Evolutionary conservation across 2,797 vertebrate species (phyloP).

Genomic region (Phaenicophaeus curvirostris): DNA sequence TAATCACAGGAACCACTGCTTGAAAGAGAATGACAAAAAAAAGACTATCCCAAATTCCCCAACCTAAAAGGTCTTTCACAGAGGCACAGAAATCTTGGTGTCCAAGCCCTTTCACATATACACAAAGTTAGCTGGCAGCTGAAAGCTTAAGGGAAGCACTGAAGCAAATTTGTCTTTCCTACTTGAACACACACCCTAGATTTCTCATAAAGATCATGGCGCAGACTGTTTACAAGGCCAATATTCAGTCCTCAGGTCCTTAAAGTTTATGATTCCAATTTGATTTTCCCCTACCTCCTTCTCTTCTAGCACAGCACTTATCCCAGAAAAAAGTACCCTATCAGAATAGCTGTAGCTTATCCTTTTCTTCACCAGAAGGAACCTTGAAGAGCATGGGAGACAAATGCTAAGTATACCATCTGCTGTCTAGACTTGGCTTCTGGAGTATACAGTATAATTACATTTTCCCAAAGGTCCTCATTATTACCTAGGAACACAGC

Average conservation of each 20-base stretch:
- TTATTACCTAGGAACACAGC: constrained; percentile 34
- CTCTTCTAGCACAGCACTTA: neutral
- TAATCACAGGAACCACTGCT: neutral
- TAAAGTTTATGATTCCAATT: neutral
- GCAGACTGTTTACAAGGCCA: neutral
- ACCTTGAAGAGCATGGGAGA: constrained; percentile 8
- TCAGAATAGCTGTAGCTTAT: neutral
- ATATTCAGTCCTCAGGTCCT: neutral
- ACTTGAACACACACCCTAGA: neutral
- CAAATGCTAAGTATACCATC: constrained; percentile 44
- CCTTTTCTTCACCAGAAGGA: constrained; percentile 39
- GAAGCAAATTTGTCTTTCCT: neutral
- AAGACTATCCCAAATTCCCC: neutral
- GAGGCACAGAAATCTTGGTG: neutral
- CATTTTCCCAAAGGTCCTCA: constrained; percentile 35
- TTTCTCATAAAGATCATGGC: neutral
- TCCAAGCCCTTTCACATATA: neutral
- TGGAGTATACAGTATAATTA: constrained; percentile 15
- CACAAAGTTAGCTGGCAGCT: neutral
- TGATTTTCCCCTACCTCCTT: neutral
- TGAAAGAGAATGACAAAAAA: neutral
- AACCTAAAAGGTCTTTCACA: neutral
- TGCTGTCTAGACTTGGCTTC: constrained; percentile 59
- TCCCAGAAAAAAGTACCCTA: neutral
- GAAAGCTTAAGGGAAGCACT: neutral